Conservation (phyloP, 2,797 vertebrate species). For the Spinibarbus caldwelli region DNA sequence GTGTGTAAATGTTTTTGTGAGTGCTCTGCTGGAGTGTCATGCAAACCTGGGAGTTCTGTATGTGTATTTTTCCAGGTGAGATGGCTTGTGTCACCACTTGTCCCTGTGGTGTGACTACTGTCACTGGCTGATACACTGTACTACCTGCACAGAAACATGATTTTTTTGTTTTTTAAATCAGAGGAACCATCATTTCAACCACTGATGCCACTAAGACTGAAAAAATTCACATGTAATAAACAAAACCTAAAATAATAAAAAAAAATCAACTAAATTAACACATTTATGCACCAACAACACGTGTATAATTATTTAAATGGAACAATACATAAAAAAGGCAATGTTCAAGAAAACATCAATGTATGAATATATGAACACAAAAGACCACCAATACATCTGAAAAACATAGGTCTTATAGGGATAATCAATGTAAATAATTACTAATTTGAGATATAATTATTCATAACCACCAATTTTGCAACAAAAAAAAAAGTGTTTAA, state of each 20-base stretch:
- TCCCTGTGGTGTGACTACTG: conserved; percentile 94
- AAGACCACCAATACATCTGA: too few species aligned
- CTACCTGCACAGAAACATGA: conserved; percentile 78
- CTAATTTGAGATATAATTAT: not conserved
- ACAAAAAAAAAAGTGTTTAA: not conserved
- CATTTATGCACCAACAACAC: not conserved
- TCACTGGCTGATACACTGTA: conserved; percentile 94
- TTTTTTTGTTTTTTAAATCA: not conserved
- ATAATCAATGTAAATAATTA: not conserved
- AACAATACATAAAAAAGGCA: not conserved
- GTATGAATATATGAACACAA: too few species aligned
- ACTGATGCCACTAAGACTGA: not conserved
- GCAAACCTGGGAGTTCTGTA: conserved; percentile 95
- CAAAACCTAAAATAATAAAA: not conserved
- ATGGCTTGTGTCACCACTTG: conserved; percentile 92
- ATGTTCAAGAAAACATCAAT: not conserved
- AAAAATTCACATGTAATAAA: not conserved
- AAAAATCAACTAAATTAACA: not conserved
- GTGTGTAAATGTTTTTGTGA: not conserved
- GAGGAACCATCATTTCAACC: not conserved
- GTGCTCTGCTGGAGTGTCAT: conserved; percentile 18
- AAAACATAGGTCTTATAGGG: not conserved
- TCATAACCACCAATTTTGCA: not conserved
- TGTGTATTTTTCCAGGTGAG: conserved; percentile 91
- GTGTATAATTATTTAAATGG: not conserved